phyloP scores from a whole-genome alignment of 2,888 invertebrate genomes.

The Drosophila dives region DNA sequence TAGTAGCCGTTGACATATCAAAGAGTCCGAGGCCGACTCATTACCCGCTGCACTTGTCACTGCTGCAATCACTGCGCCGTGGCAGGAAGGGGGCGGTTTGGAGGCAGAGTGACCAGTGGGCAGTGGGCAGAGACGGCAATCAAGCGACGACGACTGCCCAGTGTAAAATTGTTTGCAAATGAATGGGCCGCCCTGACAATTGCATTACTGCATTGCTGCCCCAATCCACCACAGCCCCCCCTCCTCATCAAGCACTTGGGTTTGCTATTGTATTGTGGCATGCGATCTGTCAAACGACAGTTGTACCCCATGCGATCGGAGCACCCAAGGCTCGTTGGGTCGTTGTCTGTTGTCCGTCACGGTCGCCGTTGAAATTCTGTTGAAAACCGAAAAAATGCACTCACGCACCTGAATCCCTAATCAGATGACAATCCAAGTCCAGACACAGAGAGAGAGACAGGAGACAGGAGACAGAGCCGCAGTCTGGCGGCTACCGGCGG shows the following conservation, averaged over 20 bases:
- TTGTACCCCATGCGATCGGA: conserved; percentile 18
- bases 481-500: conserved; percentile 57
- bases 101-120: not conserved
- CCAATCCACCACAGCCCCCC: not conserved
- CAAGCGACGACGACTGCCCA: conserved; percentile 6
- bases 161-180: conserved; percentile 30
- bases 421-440: conserved; percentile 53
- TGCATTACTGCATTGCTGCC: conserved; percentile 25
- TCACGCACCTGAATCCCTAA: conserved; percentile 79
- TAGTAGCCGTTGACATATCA: conserved; percentile 28
- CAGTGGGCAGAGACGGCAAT: conserved; percentile 25
- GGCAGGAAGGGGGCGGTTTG: not conserved
- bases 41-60: conserved; percentile 59
- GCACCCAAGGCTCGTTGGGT: conserved; percentile 52
- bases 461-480: conserved; percentile 27
- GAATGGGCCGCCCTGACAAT: conserved; percentile 52
- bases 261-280: conserved; percentile 37
- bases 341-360: conserved; percentile 43
- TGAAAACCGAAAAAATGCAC: conserved; percentile 76
- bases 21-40: conserved; percentile 39
- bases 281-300: conserved; percentile 67
- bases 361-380: conserved; percentile 67
- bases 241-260: conserved; percentile 6
- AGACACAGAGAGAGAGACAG: conserved; percentile 2
- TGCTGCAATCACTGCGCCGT: conserved; percentile 8